Evolutionary conservation across 2,113 vertebrate genomes (phyloP).

Genomic region (Osmerus eperlanus): DNA sequence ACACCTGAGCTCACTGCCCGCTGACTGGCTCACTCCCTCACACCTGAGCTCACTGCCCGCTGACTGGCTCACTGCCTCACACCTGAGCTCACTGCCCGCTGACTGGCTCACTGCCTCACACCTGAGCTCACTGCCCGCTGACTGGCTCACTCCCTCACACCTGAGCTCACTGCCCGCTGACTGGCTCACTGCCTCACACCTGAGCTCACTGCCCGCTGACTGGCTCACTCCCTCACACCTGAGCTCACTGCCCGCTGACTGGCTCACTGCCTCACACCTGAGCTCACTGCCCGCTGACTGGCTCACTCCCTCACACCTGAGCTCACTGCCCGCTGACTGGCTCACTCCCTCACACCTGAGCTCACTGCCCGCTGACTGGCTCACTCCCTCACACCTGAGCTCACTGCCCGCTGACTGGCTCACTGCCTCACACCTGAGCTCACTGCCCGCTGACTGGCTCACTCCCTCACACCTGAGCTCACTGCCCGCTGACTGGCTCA

Average conservation of each 20-base stretch:
- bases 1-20: slow-evolving; percentile 40
- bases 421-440: too few relatives aligned
- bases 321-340: too few relatives aligned
- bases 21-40: too few relatives aligned
- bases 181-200: too few relatives aligned
- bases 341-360: too few relatives aligned
- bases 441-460: slow-evolving; percentile 85
- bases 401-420: too few relatives aligned
- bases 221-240: slow-evolving; percentile 55
- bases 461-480: slow-evolving; percentile 38
- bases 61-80: slow-evolving; percentile 48
- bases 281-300: slow-evolving; percentile 92
- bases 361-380: slow-evolving; percentile 87
- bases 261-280: too few relatives aligned
- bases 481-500: too few relatives aligned
- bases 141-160: slow-evolving; percentile 41
- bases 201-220: slow-evolving; percentile 95
- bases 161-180: slow-evolving; percentile 29
- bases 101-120: too few relatives aligned
- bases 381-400: slow-evolving; percentile 54
- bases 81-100: slow-evolving; percentile 40
- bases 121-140: slow-evolving; percentile 98
- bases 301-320: slow-evolving; percentile 54
- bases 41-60: slow-evolving; percentile 99
- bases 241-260: too few relatives aligned